Evolutionary conservation across 2,888 invertebrate genomes (phyloP).

Genomic region (Plusia festucae): DNA sequence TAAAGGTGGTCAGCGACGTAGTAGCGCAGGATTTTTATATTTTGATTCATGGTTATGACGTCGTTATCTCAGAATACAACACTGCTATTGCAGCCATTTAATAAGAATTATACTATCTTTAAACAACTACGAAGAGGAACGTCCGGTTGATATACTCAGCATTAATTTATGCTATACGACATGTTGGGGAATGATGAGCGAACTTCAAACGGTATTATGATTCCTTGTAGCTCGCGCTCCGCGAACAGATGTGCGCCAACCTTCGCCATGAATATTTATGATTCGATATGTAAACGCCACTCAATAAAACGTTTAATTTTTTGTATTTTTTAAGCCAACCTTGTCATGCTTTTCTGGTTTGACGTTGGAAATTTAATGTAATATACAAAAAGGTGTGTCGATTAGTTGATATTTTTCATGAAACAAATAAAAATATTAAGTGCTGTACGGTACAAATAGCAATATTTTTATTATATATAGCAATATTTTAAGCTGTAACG

Average conservation of each 20-base stretch:
- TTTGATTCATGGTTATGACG: constrained; percentile 55
- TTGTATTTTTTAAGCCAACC: constrained; percentile 55
- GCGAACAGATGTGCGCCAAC: constrained; percentile 63
- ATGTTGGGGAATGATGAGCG: constrained; percentile 32
- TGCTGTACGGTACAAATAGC: constrained; percentile 43
- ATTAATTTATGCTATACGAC: constrained; percentile 7
- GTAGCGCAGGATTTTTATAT: constrained; percentile 56
- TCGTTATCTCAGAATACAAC: constrained; percentile 45
- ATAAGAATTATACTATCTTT: constrained; percentile 34
- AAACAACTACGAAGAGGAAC: constrained; percentile 17
- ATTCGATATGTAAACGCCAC: constrained; percentile 60
- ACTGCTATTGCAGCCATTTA: constrained; percentile 37
- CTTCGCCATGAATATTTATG: constrained; percentile 73
- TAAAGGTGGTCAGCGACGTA: constrained; percentile 52
- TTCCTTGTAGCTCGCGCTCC: constrained; percentile 37
- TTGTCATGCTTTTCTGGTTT: constrained; percentile 56
- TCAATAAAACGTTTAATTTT: constrained; percentile 68
- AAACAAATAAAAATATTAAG: constrained; percentile 45
- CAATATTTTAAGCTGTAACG: constrained; percentile 66
- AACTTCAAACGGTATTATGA: constrained; percentile 28
- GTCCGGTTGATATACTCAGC: constrained; percentile 14
- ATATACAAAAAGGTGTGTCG: constrained; percentile 26
- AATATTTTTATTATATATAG: constrained; percentile 59
- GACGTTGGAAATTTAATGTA: constrained; percentile 41
- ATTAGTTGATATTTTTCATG: constrained; percentile 32